These are phyloP conservation scores for Busseola fusca DNA, from an alignment of 2,888 invertebrate species.

Conservation along the genomic window DNA sequence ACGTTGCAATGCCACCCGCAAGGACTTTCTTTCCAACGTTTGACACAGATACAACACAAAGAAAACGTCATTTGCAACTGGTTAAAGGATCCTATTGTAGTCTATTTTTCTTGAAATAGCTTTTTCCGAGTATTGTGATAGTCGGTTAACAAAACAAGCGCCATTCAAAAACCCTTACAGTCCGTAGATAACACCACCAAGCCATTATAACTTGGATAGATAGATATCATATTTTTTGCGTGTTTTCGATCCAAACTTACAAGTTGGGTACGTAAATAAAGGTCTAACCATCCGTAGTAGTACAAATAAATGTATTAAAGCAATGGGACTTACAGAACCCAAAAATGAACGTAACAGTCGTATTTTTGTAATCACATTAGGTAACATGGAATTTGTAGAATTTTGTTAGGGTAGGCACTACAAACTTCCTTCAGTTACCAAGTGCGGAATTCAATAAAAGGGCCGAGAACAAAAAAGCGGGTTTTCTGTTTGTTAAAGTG, in stretches of 20 bases:
- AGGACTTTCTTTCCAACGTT: slow-evolving; percentile 80
- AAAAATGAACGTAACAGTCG: slow-evolving; percentile 65
- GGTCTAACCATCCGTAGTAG: slow-evolving; percentile 25
- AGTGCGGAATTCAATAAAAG: slow-evolving; percentile 86
- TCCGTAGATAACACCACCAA: slow-evolving; percentile 27
- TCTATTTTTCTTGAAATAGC: slow-evolving; percentile 62
- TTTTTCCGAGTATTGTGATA: slow-evolving; percentile 37
- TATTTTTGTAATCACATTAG: slow-evolving; percentile 74
- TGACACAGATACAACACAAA: slow-evolving; percentile 80
- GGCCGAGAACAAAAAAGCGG: slow-evolving; percentile 74
- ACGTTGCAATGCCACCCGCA: slow-evolving; percentile 77
- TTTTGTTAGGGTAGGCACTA: slow-evolving; percentile 76
- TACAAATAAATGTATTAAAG: slow-evolving; percentile 58
- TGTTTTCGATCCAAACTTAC: slow-evolving; percentile 49
- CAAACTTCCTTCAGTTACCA: slow-evolving; percentile 77
- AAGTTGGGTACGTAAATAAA: slow-evolving; percentile 50
- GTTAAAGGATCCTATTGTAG: slow-evolving; percentile 55
- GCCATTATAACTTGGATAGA: slow-evolving; percentile 39
- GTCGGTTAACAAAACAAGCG: slow-evolving; percentile 45
- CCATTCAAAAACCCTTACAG: slow-evolving; percentile 41
- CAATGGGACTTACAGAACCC: slow-evolving; percentile 61
- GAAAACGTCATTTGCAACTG: slow-evolving; percentile 78
- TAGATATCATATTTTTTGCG: slow-evolving; percentile 43
- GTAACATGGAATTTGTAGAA: slow-evolving; percentile 75
- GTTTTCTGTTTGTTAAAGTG: slow-evolving; percentile 80